Base-by-base conservation (phyloP, 1,140 invertebrate genomes). In the Brevipalpus yothersi region DNA sequence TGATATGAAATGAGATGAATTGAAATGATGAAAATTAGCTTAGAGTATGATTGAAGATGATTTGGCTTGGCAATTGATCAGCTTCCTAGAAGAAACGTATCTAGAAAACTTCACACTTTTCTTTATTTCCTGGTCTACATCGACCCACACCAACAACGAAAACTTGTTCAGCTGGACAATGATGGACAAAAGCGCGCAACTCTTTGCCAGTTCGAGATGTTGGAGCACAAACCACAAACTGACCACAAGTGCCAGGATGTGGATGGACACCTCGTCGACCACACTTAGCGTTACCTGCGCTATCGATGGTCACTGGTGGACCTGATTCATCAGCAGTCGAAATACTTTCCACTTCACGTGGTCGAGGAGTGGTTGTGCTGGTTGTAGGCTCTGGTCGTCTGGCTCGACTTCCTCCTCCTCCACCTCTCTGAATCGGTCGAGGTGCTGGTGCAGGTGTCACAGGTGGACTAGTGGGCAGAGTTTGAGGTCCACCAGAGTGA, bases 181-280 rank as follows among this genome's bases (percentile, higher is more conserved):
- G 63, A 58, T 67, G 67, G 3, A 62, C 61, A 17, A 62, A 63
- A 2, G 65, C 60, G 9, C 62, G 59, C 7, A 65, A 59, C 10
- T 59, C 61, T n/a, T 62, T 57, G 5, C 56, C 60, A 17, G 17
- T 40, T 51, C 49, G n/a, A 19, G 49, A 51, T 0, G 64, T 60
- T 42, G 67, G 67, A 5, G 66, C 67, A 41, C 67, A 68, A 13
- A 68, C 67, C 41, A 68, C 60, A 53, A 68, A 68, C 60, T 63
- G 65, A 31, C 64, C 62, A 56, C 67, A 68, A 45, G 64, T 66
- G 15, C 63, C 61, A 0, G 66, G 67, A 43, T 68, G 67, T 11
- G 61, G 58, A 42, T 65, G 67, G 10, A 68, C 66, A 12, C 67
- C 67, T 19, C 67, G 61, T 17, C 63, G 59, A 7, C 57, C 54